These are phyloP conservation scores for Solenodon paradoxus DNA, from an alignment of 2,113 vertebrate genomes.

Conservation along the genomic window DNA sequence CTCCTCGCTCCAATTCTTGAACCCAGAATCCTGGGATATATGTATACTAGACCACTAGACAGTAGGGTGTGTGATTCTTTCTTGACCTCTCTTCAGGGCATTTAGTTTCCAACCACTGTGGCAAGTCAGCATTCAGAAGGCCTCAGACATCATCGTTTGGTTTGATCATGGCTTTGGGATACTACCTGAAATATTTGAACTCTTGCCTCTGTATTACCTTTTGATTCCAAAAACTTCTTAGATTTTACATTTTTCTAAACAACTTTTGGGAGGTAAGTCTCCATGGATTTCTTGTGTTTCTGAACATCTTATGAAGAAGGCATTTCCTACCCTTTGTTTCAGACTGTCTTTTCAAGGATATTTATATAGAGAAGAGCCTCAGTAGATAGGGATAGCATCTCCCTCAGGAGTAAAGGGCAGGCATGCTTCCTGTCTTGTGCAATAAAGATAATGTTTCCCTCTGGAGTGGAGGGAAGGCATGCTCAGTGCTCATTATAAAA, in stretches of 20 bases:
- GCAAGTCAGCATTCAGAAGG: not conserved
- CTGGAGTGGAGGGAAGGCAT: not conserved
- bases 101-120: not conserved
- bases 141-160: not conserved
- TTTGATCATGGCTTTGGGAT: not conserved
- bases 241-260: not conserved
- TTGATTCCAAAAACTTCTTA: not conserved
- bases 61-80: no score
- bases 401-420: not conserved
- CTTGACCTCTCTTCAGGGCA: not conserved
- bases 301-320: not conserved
- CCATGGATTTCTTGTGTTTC: not conserved
- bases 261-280: not conserved
- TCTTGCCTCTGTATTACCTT: not conserved
- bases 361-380: conserved; percentile 26
- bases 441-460: not conserved
- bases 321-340: not conserved
- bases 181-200: not conserved
- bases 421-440: not conserved
- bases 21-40: no score
- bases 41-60: no score
- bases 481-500: not conserved
- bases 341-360: not conserved
- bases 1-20: no score
- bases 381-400: not conserved